Conservation (phyloP, 1,140 invertebrate genomes). For the Lamellibrachia luymesi region DNA sequence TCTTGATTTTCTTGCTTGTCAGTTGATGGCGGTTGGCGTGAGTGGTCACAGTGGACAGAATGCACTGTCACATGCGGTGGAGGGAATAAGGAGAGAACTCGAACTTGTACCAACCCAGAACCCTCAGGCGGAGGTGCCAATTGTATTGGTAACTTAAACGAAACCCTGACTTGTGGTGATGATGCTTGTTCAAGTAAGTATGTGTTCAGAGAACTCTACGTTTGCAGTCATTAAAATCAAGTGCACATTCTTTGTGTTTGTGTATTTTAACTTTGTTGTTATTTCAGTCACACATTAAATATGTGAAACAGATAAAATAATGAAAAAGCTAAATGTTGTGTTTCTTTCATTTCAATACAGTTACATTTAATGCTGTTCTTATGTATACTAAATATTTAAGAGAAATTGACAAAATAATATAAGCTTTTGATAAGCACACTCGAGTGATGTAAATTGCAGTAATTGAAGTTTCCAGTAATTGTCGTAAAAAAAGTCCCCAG, state of each 20-base stretch:
- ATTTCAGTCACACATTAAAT: too few species aligned
- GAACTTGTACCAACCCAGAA: constrained; percentile 29
- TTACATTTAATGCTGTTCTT: too few species aligned
- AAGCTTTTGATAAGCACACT: too few species aligned
- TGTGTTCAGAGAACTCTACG: background rate
- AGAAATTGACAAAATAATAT: too few species aligned
- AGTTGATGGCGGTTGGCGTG: constrained; percentile 26
- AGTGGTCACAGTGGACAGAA: constrained; percentile 15
- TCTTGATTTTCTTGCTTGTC: background rate
- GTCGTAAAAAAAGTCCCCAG: too few species aligned
- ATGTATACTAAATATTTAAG: too few species aligned
- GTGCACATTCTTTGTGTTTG: background rate
- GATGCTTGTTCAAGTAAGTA: background rate
- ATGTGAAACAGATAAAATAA: too few species aligned
- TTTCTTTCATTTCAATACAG: too few species aligned
- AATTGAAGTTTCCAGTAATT: too few species aligned
- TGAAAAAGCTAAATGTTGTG: too few species aligned
- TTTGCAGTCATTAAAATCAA: background rate
- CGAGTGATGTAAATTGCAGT: too few species aligned
- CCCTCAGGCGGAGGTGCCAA: constrained; percentile 25
- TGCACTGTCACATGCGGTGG: constrained; percentile 30
- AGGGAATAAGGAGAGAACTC: constrained; percentile 24
- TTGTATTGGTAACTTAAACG: constrained; percentile 13
- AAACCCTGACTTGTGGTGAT: background rate
- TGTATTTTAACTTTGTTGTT: too few species aligned